A percentile compares a stretch with the other conserved stretches of the same genome.
These are phyloP conservation scores for Phalanger gymnotis DNA, from an alignment of 2,797 vertebrate species.

Conservation along the genomic window DNA sequence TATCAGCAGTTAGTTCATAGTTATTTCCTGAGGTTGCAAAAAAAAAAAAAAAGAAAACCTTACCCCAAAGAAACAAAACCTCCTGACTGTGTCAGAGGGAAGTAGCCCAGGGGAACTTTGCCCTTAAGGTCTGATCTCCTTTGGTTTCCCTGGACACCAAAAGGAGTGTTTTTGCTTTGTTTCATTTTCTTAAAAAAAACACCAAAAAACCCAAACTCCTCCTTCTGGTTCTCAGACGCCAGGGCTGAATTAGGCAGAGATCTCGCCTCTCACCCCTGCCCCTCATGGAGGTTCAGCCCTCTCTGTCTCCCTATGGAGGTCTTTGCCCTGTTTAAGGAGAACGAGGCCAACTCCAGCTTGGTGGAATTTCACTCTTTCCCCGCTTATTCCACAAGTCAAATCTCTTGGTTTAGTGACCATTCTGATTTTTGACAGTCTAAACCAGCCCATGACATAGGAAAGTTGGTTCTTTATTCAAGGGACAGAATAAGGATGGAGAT, in stretches of 20 bases:
- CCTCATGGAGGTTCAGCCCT: not conserved
- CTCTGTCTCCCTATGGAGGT: not conserved
- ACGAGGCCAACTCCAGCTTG: not conserved
- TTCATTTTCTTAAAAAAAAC: not conserved
- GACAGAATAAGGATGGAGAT: not conserved
- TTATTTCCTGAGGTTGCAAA: conserved; percentile 36
- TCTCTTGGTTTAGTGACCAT: not conserved
- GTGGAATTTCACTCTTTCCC: not conserved
- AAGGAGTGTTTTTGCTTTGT: not conserved
- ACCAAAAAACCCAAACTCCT: not conserved
- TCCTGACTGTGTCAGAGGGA: not conserved
- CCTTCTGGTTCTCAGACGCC: not conserved
- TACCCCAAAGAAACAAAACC: conserved; percentile 5
- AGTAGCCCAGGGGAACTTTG: not conserved
- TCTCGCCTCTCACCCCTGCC: not conserved
- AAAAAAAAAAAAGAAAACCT: not conserved
- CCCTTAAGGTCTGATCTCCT: not conserved
- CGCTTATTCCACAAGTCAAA: not conserved
- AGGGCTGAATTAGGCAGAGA: not conserved
- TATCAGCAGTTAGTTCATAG: conserved; percentile 16
- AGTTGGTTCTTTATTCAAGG: not conserved
- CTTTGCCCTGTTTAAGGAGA: not conserved
- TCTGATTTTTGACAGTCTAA: not conserved
- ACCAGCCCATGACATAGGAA: not conserved
- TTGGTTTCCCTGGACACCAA: not conserved